Base-by-base conservation (phyloP, 1,140 invertebrate genomes). In the Drosophila ohnishii region DNA sequence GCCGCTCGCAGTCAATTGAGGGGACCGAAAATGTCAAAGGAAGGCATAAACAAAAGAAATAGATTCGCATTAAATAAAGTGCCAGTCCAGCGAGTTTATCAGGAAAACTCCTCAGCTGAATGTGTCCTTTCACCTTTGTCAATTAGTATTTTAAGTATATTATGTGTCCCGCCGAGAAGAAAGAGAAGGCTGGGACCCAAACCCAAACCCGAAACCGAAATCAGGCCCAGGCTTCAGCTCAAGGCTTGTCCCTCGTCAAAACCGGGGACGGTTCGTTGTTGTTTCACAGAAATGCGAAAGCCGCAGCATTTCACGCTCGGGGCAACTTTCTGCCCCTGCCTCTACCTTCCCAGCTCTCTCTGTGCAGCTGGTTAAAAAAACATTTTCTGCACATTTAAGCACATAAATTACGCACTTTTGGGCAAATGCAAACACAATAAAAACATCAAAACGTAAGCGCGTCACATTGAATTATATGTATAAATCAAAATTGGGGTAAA, bases 341-440 rank as follows among this genome's bases (percentile, higher is more conserved):
- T 13, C 22, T 25, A 25, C 37, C 51, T 25, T 25, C 28, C 60
- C 19, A 13, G 5, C 56, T 47, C 40, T 37, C 45, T 50, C 58
- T 82, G 71, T 76, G 80, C 80, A 85, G 64, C 80, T 85, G 74
- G 69, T 75, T 78, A 66, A 78, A 86, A 84, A 81, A 75, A 60
- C 75, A 86, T 86, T 87, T 87, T 87, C 83, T 86, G 82, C 82
- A 79, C 82, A 87, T 86, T 86, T 86, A 72, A 76, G 79, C 82
- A 87, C 79, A 87, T 86, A 87, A 87, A 86, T 86, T 87, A 86
- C 79, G 48, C 75, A 69, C 62, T 82, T 75, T 61, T n/a, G 45
- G 65, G 45, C 45, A 44, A 74, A 78, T 61, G 59, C 75, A 86
- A 81, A 84, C 58, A 83, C 62, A 85, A 84, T 85, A 77, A 86